Base-by-base conservation (phyloP, 2,888 invertebrate species). In the Hirtodrosophila trivittata region DNA sequence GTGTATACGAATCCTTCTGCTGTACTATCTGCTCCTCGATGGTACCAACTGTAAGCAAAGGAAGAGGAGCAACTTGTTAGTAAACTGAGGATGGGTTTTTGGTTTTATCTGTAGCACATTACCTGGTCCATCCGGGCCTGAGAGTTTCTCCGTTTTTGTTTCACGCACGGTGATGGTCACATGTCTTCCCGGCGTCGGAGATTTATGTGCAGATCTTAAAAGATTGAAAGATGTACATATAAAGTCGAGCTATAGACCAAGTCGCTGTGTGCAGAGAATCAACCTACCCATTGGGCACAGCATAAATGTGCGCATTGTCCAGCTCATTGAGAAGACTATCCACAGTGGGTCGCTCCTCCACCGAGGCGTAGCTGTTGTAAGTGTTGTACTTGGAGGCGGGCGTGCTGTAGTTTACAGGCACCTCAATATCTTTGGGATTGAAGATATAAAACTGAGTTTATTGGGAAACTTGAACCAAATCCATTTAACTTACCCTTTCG, bases 291-390 rank as follows among this genome's bases (percentile, higher is more conserved):
- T 95, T 95, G 18, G 94, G 94, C 73, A 94, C 92, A 66, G 95
- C 94, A 57, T 95, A 91, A 37, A 91, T 83, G 30, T 89, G 87
- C 7, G 90, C 90, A 77, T 86, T 90, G 50, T 90, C 95, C 86
- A 98, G 93, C 91, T 97, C 97, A 82, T 97, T 97, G 56, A 98
- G 92, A 41, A 98, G 93, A 69, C 96, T 96, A 91, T 98, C 97
- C 50, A 98, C 97, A 0, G 96, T 94, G 8, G 97, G 96, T 59
- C 97, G 92, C 60, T 92, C 92, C 62, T 88, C 89, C 38, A 83
- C 84, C 10, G 82, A 54, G 28, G 86, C 70, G 43, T 83, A 83
- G 55, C 89, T 90, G 54, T 78, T 87, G 9, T 77, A 82, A 26
- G 88, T 89, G 52, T 89, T 90, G 55, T 86, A 90, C 60, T 89